phyloP scores from a whole-genome alignment of 2,888 invertebrate genomes.

The Amphipyra berbera region DNA sequence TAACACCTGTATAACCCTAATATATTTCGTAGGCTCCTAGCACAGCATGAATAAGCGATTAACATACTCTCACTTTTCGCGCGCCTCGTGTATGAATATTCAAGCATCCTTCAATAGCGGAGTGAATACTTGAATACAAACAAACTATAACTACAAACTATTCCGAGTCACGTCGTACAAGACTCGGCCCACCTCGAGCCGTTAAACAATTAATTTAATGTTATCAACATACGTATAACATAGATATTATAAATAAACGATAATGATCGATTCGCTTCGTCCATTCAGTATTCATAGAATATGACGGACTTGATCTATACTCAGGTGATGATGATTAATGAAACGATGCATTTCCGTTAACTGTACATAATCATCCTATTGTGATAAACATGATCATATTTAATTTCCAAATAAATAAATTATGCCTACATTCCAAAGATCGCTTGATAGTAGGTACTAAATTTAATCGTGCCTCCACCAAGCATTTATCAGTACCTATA shows the following conservation, averaged over 20 bases:
- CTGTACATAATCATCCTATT: no score
- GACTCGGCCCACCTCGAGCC: conserved; percentile 9
- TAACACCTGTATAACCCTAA: background rate
- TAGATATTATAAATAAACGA: background rate
- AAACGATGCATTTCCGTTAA: conserved; percentile 5
- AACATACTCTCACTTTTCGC: conserved; percentile 4
- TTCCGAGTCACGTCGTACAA: background rate
- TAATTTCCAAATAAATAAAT: conserved; percentile 3
- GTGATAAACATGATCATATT: background rate
- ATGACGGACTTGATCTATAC: background rate
- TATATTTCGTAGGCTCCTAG: background rate
- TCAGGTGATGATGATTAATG: background rate
- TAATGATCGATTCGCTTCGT: no score
- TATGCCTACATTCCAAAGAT: no score
- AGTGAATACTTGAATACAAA: conserved; percentile 1
- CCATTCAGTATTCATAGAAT: no score
- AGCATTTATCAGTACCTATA: no score
- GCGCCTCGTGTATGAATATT: conserved; percentile 12
- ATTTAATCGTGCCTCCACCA: no score
- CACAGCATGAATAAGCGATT: conserved; percentile 1
- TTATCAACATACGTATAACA: background rate
- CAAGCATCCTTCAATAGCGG: conserved; percentile 10
- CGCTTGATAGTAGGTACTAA: no score
- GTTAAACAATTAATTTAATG: conserved; percentile 4
- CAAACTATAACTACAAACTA: background rate